A percentile compares a stretch with the other conserved stretches of the same genome.
Conservation (phyloP, 1,140 invertebrate species). For the Calephelis virginiensis region DNA sequence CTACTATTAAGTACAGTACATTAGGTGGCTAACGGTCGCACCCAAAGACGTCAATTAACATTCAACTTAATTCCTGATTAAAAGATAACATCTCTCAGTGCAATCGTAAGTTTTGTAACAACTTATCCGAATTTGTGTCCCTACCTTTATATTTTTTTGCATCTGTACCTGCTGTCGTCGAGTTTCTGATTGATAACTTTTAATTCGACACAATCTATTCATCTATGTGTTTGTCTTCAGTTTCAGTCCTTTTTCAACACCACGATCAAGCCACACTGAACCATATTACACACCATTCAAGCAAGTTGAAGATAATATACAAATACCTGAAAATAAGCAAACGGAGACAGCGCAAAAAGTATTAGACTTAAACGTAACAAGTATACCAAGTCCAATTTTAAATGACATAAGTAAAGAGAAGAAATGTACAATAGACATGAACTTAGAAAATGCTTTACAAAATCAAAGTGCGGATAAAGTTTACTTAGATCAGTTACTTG, state of each 20-base stretch:
- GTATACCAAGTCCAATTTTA: not conserved
- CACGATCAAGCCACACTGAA: constrained; percentile 42
- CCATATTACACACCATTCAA: constrained; percentile 39
- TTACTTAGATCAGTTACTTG: constrained; percentile 48
- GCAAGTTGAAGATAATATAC: constrained; percentile 21
- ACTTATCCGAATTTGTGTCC: too few relatives aligned
- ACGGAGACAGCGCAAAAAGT: not conserved
- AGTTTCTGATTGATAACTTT: too few relatives aligned
- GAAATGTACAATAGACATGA: constrained; percentile 54
- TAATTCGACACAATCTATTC: too few relatives aligned
- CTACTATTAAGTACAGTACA: too few relatives aligned
- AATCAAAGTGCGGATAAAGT: constrained; percentile 45
- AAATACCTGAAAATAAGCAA: constrained; percentile 22
- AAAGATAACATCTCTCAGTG: too few relatives aligned
- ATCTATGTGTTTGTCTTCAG: constrained; percentile 27
- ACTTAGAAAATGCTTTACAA: constrained; percentile 54
- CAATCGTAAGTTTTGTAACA: too few relatives aligned
- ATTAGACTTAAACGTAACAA: not conserved
- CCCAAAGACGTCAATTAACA: too few relatives aligned
- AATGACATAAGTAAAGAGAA: constrained; percentile 14
- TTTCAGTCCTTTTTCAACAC: constrained; percentile 60
- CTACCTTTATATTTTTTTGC: too few relatives aligned
- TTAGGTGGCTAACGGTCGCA: too few relatives aligned
- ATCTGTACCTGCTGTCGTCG: too few relatives aligned
- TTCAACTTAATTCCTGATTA: too few relatives aligned